phyloP scores from a whole-genome alignment of 2,888 invertebrate species.

The Eulithis prunata region DNA sequence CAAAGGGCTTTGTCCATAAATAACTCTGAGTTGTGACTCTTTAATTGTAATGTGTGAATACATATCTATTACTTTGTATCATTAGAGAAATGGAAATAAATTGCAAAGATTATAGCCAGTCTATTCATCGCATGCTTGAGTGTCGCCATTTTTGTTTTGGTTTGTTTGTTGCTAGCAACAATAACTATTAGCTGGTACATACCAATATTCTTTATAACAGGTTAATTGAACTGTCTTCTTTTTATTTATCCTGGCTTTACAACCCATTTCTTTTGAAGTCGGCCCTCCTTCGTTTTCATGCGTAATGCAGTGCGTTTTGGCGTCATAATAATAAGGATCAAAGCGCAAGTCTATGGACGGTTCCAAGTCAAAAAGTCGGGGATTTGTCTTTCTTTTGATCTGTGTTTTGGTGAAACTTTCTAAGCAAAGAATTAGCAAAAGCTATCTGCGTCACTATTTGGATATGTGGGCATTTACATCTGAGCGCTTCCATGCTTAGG shows the following conservation, averaged over 20 bases:
- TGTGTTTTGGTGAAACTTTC: background rate
- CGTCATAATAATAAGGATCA: no score
- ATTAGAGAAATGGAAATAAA: slow-evolving; percentile 21
- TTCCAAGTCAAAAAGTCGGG: no score
- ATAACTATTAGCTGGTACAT: no score
- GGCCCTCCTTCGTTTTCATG: no score
- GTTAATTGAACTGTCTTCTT: background rate
- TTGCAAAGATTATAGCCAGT: slow-evolving; percentile 11
- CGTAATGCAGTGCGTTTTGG: no score
- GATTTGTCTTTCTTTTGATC: background rate
- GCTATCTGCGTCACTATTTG: background rate
- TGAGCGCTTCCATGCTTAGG: no score
- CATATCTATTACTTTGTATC: slow-evolving; percentile 17
- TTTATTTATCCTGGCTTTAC: no score
- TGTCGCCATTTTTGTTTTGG: slow-evolving; percentile 5
- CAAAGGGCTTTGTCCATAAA: slow-evolving; percentile 29
- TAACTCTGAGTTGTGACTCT: slow-evolving; percentile 24
- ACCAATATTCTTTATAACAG: no score
- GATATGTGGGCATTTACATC: no score
- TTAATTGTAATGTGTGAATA: slow-evolving; percentile 33
- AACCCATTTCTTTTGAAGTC: no score
- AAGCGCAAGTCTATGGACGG: no score
- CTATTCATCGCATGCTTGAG: slow-evolving; percentile 11
- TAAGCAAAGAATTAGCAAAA: no score
- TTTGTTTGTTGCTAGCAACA: background rate